phyloP scores from a whole-genome alignment of 2,888 invertebrate genomes.

The Chymomyza amoena region DNA sequence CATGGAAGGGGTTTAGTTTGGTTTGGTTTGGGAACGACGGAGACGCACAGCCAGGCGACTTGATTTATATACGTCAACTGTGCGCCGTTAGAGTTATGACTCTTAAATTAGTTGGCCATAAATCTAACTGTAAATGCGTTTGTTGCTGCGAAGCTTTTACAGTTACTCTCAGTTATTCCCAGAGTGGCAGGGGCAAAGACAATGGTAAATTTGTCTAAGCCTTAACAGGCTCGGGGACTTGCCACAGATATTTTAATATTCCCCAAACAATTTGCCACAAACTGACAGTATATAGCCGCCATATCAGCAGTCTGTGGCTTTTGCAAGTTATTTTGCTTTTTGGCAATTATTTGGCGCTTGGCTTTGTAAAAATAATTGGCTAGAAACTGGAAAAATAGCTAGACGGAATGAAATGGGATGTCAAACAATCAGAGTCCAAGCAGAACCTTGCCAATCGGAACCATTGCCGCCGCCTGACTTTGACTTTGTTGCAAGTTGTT shows the following conservation, averaged over 20 bases:
- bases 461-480: conserved; percentile 8
- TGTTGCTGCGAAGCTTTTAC: conserved; percentile 7
- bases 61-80: conserved; percentile 60
- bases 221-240: conserved; percentile 56
- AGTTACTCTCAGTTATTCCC: not conserved
- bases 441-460: not conserved
- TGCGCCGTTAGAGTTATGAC: conserved; percentile 32
- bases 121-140: conserved; percentile 6
- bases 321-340: conserved; percentile 26
- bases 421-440: conserved; percentile 64
- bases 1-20: conserved; percentile 13
- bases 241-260: conserved; percentile 28
- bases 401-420: conserved; percentile 18
- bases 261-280: conserved; percentile 62
- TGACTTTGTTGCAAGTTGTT: conserved; percentile 44
- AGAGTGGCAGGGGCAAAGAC: conserved; percentile 15
- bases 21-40: not conserved
- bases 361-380: conserved; percentile 66
- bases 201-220: conserved; percentile 22
- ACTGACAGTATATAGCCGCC: not conserved
- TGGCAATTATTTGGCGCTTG: conserved; percentile 57
- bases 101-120: conserved; percentile 63
- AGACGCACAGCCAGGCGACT: not conserved
- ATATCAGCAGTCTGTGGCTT: conserved; percentile 10
- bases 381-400: conserved; percentile 39